phyloP scores from a whole-genome alignment of 2,797 vertebrate genomes.

The Schizopygopsis pylzovi region DNA sequence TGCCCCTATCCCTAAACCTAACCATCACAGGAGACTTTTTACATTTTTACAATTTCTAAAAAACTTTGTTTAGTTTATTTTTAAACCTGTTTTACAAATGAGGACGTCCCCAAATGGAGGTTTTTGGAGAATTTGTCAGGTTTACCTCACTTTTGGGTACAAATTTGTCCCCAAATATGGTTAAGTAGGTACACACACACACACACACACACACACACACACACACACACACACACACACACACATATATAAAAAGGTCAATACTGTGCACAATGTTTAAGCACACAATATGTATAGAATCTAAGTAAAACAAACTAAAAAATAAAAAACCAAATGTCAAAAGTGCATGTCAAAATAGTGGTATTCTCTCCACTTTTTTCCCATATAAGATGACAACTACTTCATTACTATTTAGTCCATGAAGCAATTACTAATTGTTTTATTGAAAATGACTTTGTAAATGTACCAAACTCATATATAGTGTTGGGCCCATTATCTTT shows the following conservation, averaged over 20 bases:
- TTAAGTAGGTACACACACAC: no score
- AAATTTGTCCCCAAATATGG: no score
- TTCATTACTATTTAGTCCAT: not conserved
- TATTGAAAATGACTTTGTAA: not conserved
- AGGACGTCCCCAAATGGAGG: no score
- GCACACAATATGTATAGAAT: not conserved
- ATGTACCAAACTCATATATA: not conserved
- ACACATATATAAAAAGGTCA: not conserved
- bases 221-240: no score
- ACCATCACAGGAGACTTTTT: no score
- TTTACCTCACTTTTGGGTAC: no score
- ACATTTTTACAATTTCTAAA: no score
- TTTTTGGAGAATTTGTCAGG: no score
- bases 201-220: no score
- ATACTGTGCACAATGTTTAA: not conserved
- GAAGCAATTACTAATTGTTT: slow-evolving; percentile 9
- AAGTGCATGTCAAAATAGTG: not conserved
- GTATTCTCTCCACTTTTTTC: not conserved
- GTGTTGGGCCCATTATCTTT: not conserved
- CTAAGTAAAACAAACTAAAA: not conserved
- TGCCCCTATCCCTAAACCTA: no score
- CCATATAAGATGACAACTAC: not conserved
- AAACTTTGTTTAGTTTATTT: no score
- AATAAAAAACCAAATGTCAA: not conserved
- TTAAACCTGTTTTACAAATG: no score